A percentile compares a stretch with the other conserved stretches of the same genome.
phyloP scores from a whole-genome alignment of 1,140 invertebrate genomes.

The Drosophila melanogaster region DNA sequence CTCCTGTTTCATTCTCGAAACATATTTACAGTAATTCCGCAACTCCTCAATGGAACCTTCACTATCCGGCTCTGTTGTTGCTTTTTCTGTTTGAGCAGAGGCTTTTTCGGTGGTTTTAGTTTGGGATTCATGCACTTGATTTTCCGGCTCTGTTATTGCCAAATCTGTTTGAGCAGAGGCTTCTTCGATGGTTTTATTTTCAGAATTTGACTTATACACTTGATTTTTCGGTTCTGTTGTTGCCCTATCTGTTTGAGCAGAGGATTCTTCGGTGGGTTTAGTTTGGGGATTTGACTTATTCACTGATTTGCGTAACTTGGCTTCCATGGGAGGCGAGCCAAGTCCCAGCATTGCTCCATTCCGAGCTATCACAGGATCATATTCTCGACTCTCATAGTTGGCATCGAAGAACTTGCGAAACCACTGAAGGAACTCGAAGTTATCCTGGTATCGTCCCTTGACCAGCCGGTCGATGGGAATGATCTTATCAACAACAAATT shows the following conservation, averaged over 20 bases:
- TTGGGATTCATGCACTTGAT: no score
- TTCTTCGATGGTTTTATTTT: no score
- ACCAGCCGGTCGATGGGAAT: constrained; percentile 98
- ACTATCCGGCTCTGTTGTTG: background rate
- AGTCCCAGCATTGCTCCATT: constrained; percentile 1
- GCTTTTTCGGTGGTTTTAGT: background rate
- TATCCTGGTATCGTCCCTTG: constrained; percentile 99
- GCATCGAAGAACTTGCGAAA: constrained; percentile 92
- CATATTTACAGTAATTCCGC: no score
- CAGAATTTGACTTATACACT: no score
- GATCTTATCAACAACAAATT: constrained; percentile 99
- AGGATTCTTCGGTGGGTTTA: background rate
- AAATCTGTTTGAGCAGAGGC: no score
- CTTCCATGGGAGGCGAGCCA: background rate
- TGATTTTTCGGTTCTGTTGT: no score
- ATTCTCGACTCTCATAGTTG: constrained; percentile 9
- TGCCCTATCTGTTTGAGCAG: no score
- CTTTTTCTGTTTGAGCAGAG: background rate
- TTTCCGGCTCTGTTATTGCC: no score
- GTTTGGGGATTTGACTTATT: background rate
- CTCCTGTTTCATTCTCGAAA: background rate
- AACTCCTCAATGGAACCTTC: background rate
- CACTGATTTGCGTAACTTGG: background rate
- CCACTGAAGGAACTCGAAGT: constrained; percentile 99
- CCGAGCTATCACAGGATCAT: constrained; percentile 3